phyloP scores from a whole-genome alignment of 1,140 invertebrate genomes.

The Stenopsyche tienmushanensis region DNA sequence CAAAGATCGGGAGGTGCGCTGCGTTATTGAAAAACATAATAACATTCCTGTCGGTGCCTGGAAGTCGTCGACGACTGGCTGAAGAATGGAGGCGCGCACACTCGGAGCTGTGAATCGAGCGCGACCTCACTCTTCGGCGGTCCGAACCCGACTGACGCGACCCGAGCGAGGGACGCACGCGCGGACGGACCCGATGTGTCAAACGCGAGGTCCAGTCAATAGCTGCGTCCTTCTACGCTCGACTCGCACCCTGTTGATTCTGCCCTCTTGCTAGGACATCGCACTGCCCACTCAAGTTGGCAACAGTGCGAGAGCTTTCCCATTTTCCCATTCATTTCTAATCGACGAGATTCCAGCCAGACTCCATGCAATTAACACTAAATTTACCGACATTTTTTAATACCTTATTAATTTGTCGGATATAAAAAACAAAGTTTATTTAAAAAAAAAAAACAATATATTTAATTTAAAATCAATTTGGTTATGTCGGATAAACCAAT shows the following conservation, averaged over 20 bases:
- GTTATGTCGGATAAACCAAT: too few relatives aligned
- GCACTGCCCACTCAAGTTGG: constrained; percentile 4
- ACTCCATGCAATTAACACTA: too few relatives aligned
- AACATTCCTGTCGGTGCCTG: constrained; percentile 35
- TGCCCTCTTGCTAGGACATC: too few relatives aligned
- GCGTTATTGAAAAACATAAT: constrained; percentile 40
- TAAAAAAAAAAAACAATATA: too few relatives aligned
- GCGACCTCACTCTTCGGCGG: not conserved
- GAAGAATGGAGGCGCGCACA: not conserved
- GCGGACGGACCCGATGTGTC: not conserved
- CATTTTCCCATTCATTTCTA: too few relatives aligned
- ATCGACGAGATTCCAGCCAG: too few relatives aligned
- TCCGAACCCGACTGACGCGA: not conserved
- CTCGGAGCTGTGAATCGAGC: not conserved
- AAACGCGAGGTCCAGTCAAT: not conserved
- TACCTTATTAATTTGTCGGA: too few relatives aligned
- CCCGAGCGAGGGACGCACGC: not conserved
- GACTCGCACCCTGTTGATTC: too few relatives aligned
- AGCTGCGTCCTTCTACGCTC: not conserved
- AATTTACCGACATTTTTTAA: too few relatives aligned
- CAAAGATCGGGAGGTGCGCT: constrained; percentile 31
- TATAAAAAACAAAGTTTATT: too few relatives aligned
- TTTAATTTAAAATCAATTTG: too few relatives aligned
- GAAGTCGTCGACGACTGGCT: not conserved
- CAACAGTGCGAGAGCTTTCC: not conserved